Evolutionary conservation across 2,113 vertebrate genomes (phyloP).

Genomic region (Nicator chloris): DNA sequence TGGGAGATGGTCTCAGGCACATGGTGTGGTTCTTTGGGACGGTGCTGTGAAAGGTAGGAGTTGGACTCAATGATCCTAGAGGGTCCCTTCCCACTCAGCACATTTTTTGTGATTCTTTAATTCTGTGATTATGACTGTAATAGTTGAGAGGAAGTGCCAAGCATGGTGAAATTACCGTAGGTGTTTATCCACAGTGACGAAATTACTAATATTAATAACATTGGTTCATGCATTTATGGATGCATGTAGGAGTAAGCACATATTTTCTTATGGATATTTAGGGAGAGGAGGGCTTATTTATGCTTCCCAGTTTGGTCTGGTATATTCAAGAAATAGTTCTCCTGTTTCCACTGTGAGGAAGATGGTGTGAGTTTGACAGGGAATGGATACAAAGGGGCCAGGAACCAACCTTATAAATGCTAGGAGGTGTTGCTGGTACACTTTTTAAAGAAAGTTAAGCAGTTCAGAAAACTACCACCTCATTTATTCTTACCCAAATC

Average conservation of each 20-base stretch:
- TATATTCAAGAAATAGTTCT: background rate
- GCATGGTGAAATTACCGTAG: background rate
- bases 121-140: background rate
- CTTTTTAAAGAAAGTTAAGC: background rate
- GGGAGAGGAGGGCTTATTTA: background rate
- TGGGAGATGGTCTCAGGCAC: background rate
- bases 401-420: background rate
- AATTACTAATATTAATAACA: background rate
- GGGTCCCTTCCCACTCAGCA: background rate
- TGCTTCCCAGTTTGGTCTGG: background rate
- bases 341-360: background rate
- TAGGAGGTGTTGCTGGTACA: background rate
- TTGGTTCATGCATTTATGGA: background rate
- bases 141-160: background rate
- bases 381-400: background rate
- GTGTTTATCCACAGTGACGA: background rate
- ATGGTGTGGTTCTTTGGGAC: background rate
- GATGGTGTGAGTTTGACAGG: background rate
- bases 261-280: background rate
- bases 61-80: no score
- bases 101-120: background rate
- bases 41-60: no score
- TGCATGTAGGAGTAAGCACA: background rate
- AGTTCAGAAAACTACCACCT: background rate
- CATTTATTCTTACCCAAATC: background rate